A percentile compares a stretch with the other conserved stretches of the same genome.
Conservation (phyloP, 1,140 invertebrate genomes). For the Aphis craccivora region DNA sequence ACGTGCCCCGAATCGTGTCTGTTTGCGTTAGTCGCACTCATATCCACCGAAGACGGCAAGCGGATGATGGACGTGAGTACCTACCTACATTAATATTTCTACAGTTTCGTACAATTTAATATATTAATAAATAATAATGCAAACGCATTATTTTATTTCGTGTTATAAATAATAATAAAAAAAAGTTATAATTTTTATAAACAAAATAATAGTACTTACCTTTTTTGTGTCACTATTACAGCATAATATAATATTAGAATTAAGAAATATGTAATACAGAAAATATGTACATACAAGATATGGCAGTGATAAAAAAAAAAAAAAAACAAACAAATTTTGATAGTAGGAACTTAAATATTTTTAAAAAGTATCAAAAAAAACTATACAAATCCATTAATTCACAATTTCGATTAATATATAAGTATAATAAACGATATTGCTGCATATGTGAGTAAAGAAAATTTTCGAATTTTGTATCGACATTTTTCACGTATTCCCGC, state of each 20-base stretch:
- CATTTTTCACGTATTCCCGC: background rate
- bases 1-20: slow-evolving; percentile 75
- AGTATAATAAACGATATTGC: background rate
- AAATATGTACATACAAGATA: too few relatives aligned
- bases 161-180: background rate
- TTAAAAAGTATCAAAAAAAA: background rate
- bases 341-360: background rate
- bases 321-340: too few relatives aligned
- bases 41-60: slow-evolving; percentile 79
- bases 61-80: slow-evolving; percentile 74
- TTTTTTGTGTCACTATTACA: background rate
- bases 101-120: background rate
- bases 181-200: background rate
- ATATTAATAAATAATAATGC: background rate
- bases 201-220: background rate
- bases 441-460: background rate
- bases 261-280: too few relatives aligned
- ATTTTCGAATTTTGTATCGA: background rate
- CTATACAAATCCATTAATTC: background rate
- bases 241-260: background rate
- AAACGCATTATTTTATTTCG: background rate
- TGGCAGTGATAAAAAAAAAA: too few relatives aligned
- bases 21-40: slow-evolving; percentile 78
- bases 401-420: background rate
- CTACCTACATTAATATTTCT: background rate